Base-by-base conservation (phyloP, 2,888 invertebrate genomes). In the Lasioglossum pauxillum region DNA sequence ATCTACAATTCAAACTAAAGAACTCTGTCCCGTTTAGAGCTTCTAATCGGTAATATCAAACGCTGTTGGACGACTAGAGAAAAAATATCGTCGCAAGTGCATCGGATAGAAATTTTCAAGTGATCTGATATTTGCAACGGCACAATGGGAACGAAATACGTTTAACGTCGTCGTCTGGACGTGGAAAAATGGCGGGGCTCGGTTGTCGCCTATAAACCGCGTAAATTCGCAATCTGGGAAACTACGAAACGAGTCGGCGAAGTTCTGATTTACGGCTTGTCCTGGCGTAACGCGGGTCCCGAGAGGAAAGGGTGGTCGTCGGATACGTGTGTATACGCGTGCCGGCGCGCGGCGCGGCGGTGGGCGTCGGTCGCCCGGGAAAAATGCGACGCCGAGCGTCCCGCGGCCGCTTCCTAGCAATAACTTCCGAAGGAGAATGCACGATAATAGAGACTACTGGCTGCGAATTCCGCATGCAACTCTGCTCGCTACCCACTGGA, bases 391-490 rank as follows among this genome's bases (percentile, higher is more conserved):
- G 88, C 78, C 87, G 64, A n/a, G 57, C 57, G 57, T 57, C 57
- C 84, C 74, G 81, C 81, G 77, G 75, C 78, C 88, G 90, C 76
- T 89, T 91, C 89, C 88, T 88, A 86, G 93, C 91, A 91, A 93
- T 93, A 93, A 93, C 91, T 93, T 93, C 80, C 91, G 88, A 91
- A 91, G 88, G 90, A 91, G 90, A 93, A 93, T 93, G 93, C 92
- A 93, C 91, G 93, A 93, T 93, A 93, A 93, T 93, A 92, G 92
- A 93, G 91, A 93, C 89, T 89, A 90, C 88, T 88, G 88, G 87
- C 88, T 90, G 90, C 83, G 90, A 91, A 92, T 93, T 88, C 86
- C 86, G 87, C 83, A 89, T 92, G 87, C 91, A 90, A 92, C 88
- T 85, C 89, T 89, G 85, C 90, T 89, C 84, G 57, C 83, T 80